phyloP scores from a whole-genome alignment of 2,113 vertebrate genomes.

The Sturnira hondurensis region DNA sequence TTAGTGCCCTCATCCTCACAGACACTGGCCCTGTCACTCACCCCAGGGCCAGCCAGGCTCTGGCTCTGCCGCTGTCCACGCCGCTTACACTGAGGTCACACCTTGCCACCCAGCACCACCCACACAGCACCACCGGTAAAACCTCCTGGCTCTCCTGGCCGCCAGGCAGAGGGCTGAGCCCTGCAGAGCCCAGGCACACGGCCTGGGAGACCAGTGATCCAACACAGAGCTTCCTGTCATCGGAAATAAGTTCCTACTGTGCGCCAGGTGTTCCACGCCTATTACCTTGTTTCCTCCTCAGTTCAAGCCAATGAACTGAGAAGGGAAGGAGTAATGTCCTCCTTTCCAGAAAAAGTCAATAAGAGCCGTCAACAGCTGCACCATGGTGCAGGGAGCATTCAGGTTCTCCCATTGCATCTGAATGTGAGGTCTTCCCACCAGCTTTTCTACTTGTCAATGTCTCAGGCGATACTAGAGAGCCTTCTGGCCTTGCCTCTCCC shows the following conservation, averaged over 20 bases:
- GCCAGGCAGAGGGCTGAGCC: not conserved
- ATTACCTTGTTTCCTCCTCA: not conserved
- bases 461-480: not conserved
- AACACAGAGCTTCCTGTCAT: not conserved
- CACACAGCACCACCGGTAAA: not conserved
- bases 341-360: not conserved
- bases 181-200: not conserved
- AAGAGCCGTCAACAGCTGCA: not conserved
- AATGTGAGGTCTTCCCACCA: not conserved
- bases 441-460: not conserved
- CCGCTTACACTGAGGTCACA: not conserved
- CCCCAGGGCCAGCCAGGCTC: not conserved
- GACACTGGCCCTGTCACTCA: not conserved
- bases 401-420: not conserved
- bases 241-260: not conserved
- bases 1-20: not conserved
- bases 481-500: not conserved
- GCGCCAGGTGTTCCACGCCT: not conserved
- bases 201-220: not conserved
- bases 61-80: too few species aligned
- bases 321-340: not conserved
- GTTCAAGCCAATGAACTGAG: not conserved
- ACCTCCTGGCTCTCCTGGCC: not conserved
- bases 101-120: not conserved
- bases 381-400: not conserved